Evolutionary conservation across 1,140 invertebrate species (phyloP).

Genomic region (Drosophila cardini): DNA sequence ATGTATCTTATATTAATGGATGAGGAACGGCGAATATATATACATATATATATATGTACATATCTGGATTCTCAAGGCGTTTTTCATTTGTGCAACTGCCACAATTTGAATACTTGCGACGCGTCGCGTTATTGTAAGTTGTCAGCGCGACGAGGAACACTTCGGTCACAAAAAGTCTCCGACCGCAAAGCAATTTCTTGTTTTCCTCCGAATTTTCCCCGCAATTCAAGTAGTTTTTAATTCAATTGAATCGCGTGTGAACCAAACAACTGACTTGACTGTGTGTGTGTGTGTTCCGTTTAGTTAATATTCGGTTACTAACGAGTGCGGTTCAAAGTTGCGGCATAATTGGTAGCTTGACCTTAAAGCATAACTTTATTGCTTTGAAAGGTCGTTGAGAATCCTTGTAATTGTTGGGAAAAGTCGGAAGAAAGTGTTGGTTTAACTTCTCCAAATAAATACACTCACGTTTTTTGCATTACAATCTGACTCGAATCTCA

Average conservation of each 20-base stretch:
- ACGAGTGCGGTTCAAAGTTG: slow-evolving; percentile 20
- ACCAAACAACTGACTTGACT: slow-evolving; percentile 21
- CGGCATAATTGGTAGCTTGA: neutral
- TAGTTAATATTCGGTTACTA: slow-evolving; percentile 20
- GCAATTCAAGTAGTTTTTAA: neutral
- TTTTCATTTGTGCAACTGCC: slow-evolving; percentile 35
- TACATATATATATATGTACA: neutral
- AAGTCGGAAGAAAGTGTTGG: too few relatives aligned
- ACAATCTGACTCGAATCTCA: too few relatives aligned
- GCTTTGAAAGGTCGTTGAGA: neutral
- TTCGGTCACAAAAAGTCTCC: slow-evolving; percentile 28
- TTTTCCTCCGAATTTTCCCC: neutral
- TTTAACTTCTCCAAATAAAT: too few relatives aligned
- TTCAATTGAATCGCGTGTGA: slow-evolving; percentile 50
- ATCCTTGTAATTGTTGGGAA: neutral
- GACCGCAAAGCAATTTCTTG: neutral
- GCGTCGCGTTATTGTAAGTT: slow-evolving; percentile 12
- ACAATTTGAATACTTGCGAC: slow-evolving; percentile 33
- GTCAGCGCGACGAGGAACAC: slow-evolving; percentile 19
- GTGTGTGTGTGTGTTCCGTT: slow-evolving; percentile 18
- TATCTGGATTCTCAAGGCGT: slow-evolving; percentile 33
- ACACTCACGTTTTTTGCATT: too few relatives aligned
- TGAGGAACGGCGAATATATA: neutral
- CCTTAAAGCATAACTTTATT: neutral
- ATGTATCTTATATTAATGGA: slow-evolving; percentile 1